Evolutionary conservation across 2,888 invertebrate genomes (phyloP), one percentile per base, ranked within the genome.

Genomic region (Baccha elongata): DNA sequence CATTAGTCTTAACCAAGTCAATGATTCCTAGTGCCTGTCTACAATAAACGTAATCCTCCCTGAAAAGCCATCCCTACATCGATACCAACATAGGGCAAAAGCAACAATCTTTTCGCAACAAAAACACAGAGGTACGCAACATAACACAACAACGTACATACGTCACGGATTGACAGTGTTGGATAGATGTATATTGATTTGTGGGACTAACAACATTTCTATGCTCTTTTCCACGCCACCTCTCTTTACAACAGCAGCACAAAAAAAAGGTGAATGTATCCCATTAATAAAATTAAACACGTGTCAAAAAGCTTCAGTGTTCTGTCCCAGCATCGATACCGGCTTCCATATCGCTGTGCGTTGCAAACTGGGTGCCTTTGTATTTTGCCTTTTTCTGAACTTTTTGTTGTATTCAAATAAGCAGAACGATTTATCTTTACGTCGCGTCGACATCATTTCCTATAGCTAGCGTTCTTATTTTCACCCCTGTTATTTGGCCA

Each of bases 281-380:
- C 84, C 85, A 85, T 85, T 85, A 85, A 85, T 85, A 85, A 85
- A 85, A 85, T 84, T 85, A 84, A 85, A 85, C 84, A 84, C 85
- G 85, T 85, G 85, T 85, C 85, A 85, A 80, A 85, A 84, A 80
- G 85, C 84, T 76, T 80, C n/a, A n/a, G n/a, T n/a, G n/a, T n/a
- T n/a, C 83, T 72, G 79, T 32, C 40, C 68, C 62, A 60, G 76
- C 76, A 83, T 83, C 81, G 71, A 76, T 83, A 73, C 68, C 78
- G 55, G 21, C 48, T 13, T 35, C 50, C 21, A 40, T 42, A 32
- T 17, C 15, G 19, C 5, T 26, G 19, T 4, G n/a, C 26, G 17
- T 44, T 11, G 42, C 11, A 15, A 26, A 15, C 23, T 55, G 19
- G 46, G n/a, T n/a, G n/a, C 21, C 50, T 29, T 55, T 37, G 1